These are phyloP conservation scores for Cremastinae sp. DNA, from an alignment of 2,888 invertebrate genomes.

Conservation along the genomic window DNA sequence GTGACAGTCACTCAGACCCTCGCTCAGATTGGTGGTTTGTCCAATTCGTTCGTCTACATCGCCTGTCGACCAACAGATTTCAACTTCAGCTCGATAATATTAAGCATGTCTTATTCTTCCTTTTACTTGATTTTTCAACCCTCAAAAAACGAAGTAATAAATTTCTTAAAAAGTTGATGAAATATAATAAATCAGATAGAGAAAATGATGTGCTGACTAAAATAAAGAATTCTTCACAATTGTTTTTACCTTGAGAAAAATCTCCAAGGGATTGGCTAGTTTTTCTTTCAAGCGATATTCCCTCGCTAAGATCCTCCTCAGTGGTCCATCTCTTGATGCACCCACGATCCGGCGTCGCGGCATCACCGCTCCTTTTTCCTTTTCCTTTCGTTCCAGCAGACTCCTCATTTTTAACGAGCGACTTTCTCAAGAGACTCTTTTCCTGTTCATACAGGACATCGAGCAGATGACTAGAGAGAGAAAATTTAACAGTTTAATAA, in stretches of 20 bases:
- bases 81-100: no score
- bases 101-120: no score
- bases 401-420: conserved; percentile 60
- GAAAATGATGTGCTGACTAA: neutral
- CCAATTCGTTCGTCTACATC: conserved; percentile 69
- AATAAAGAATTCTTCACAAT: no score
- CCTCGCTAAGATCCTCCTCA: conserved; percentile 78
- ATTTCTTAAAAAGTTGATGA: no score
- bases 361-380: conserved; percentile 64
- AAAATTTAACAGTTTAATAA: neutral
- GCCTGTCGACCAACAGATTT: conserved; percentile 63
- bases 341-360: conserved; percentile 62
- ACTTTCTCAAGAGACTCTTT: conserved; percentile 71
- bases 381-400: conserved; percentile 67
- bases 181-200: no score
- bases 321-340: conserved; percentile 78
- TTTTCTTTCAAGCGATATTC: conserved; percentile 73
- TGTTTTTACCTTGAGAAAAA: conserved; percentile 73
- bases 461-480: conserved; percentile 82
- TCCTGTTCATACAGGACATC: conserved; percentile 89
- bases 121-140: no score
- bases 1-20: conserved; percentile 74
- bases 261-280: conserved; percentile 76
- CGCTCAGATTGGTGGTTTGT: conserved; percentile 69
- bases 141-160: no score